These are phyloP conservation scores for Lethocerus indicus DNA, from an alignment of 1,140 invertebrate genomes.

Conservation along the genomic window DNA sequence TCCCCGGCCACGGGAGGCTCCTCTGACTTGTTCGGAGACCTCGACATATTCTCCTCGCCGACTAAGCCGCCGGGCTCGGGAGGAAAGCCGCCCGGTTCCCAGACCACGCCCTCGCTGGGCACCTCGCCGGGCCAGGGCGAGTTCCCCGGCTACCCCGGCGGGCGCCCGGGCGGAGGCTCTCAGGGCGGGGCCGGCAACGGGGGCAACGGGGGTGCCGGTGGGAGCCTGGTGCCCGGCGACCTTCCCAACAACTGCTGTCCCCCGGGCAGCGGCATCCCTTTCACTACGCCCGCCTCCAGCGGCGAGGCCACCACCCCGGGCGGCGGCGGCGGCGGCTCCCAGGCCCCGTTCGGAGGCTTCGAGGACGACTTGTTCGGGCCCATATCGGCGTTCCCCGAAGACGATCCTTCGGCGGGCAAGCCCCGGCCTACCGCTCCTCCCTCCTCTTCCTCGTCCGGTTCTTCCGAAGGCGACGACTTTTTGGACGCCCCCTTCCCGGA, in stretches of 20 bases:
- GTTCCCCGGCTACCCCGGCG: too few species aligned
- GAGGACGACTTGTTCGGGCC: background rate
- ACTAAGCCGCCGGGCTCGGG: too few species aligned
- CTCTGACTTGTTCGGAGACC: too few species aligned
- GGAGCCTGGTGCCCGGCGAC: background rate
- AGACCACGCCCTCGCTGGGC: too few species aligned
- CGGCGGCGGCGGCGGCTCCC: too few species aligned
- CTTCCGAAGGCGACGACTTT: constrained; percentile 20
- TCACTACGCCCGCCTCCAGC: background rate
- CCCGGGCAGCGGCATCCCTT: background rate
- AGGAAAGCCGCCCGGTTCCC: too few species aligned
- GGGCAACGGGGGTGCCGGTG: background rate
- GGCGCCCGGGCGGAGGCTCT: constrained; percentile 7
- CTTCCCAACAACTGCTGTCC: constrained; percentile 1
- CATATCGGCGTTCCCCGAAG: constrained; percentile 8
- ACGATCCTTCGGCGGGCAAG: constrained; percentile 7
- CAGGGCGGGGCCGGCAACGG: background rate
- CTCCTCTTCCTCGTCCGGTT: background rate
- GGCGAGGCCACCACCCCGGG: background rate
- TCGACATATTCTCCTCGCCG: too few species aligned
- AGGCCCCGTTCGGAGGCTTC: background rate
- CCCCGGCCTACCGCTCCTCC: too few species aligned
- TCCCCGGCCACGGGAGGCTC: too few species aligned
- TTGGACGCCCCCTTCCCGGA: constrained; percentile 13
- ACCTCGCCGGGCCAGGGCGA: too few species aligned